These are phyloP conservation scores for Lophotriccus pileatus DNA, from an alignment of 2,797 vertebrate genomes.

Conservation along the genomic window DNA sequence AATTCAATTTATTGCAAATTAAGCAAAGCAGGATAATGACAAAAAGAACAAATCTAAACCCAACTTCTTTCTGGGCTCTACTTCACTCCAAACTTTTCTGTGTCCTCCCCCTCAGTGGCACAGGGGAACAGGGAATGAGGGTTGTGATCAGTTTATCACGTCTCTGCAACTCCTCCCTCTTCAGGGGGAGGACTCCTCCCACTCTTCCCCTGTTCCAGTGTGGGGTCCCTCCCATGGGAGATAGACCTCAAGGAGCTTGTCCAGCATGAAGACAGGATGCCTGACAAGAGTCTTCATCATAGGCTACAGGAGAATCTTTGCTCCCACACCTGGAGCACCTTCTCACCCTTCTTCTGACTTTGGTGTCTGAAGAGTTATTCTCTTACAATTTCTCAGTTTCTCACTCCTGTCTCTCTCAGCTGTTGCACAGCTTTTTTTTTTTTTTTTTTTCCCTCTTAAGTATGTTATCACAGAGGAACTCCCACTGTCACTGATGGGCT, in stretches of 20 bases:
- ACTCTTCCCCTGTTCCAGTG: neutral
- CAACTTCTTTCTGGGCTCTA: neutral
- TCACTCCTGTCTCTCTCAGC: neutral
- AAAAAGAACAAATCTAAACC: neutral
- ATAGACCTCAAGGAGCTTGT: neutral
- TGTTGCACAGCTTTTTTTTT: neutral
- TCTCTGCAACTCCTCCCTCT: neutral
- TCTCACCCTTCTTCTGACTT: neutral
- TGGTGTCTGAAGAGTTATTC: neutral
- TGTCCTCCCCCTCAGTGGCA: fast-evolving
- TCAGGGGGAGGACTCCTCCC: neutral
- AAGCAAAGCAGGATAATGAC: neutral
- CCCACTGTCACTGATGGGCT: fast-evolving
- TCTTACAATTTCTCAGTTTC: neutral
- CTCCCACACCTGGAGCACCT: fast-evolving
- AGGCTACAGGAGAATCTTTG: neutral
- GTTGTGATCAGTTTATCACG: neutral
- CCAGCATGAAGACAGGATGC: fast-evolving
- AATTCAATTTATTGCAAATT: neutral
- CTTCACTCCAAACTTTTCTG: neutral
- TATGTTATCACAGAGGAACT: neutral
- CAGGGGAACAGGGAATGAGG: neutral
- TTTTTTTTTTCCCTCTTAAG: neutral
- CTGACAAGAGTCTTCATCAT: neutral
- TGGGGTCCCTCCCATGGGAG: neutral